Evolutionary conservation across 1,140 invertebrate genomes (phyloP).

Genomic region (Drosophila tropicalis): DNA sequence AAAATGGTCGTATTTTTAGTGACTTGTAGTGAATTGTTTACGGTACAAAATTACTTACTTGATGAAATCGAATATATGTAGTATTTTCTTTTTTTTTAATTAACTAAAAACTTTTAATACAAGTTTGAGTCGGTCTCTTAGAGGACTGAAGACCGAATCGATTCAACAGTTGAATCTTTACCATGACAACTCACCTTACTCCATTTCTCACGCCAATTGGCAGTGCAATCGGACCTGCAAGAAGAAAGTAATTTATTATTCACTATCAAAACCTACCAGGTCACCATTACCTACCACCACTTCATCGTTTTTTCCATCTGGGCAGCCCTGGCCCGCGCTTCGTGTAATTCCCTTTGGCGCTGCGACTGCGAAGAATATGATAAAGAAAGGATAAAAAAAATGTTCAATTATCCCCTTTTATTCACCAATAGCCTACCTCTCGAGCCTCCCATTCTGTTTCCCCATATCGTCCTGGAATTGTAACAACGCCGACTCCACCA

Average conservation of each 20-base stretch:
- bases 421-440: constrained; percentile 83
- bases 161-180: constrained; percentile 43
- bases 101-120: not conserved
- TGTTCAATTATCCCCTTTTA: not conserved
- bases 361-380: constrained; percentile 84
- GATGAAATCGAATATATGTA: no score
- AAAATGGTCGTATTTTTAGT: not conserved
- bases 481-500: constrained; percentile 51
- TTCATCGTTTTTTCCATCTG: constrained; percentile 99
- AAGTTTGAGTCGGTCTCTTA: not conserved
- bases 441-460: constrained; percentile 89
- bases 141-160: constrained; percentile 31
- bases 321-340: constrained; percentile 93
- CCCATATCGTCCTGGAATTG: constrained; percentile 82
- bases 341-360: constrained; percentile 92
- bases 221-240: constrained; percentile 87
- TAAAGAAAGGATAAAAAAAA: not conserved
- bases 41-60: no score
- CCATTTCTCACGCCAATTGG: constrained; percentile 95
- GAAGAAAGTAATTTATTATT: not conserved
- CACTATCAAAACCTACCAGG: not conserved
- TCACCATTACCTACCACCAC: constrained; percentile 88
- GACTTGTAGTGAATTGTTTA: no score
- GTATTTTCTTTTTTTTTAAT: not conserved
- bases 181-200: constrained; percentile 88